Evolutionary conservation across 2,113 vertebrate genomes (phyloP), one percentile per base, ranked within the genome.

Genomic region (Anarhynchus alexandrinus): DNA sequence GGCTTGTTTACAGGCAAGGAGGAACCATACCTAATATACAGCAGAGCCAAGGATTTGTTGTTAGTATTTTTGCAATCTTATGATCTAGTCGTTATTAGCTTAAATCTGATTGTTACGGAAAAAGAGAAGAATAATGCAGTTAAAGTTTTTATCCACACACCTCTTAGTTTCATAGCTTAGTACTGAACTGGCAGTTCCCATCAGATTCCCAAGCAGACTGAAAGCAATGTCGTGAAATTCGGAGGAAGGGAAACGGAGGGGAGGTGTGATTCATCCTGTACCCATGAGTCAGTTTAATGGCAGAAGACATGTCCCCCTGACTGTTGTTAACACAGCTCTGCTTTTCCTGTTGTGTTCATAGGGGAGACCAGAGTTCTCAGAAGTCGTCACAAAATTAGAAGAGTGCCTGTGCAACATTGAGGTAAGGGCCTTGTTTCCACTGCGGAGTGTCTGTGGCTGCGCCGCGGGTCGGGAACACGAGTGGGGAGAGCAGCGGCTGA

Each of bases 341-440:
- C 34, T 69, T 57, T 84, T 58, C 73, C 69, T 59, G 0, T 43
- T 61, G 32, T 64, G 83, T 79, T 96, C 93, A 18, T 96, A 99
- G 99, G 99, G 99, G 86, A 98, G 99, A 69, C 99, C 99, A 0
- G 99, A 99, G 91, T 99, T 99, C 94, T 99, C 99, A 38, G 99
- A 99, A 97, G 99, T 99, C 11, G 99, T 99, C 40, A 95, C 97
- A 36, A 99, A 98, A 79, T 94, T 99, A 59, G 99, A 99, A 92
- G 99, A 99, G 86, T 99, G 99, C 54, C 98, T 99, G 76, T 99
- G 98, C 96, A 99, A 99, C 21, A 98, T 99, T 8, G 99, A 99
- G 99, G 99, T 99, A 97, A 89, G 90, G 40, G 26, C 22, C 54
- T 25, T 26, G 15, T 17, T 90, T 67, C 89, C 45, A 8, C 27